phyloP scores from a whole-genome alignment of 2,797 vertebrate species.

The Balearica regulorum region DNA sequence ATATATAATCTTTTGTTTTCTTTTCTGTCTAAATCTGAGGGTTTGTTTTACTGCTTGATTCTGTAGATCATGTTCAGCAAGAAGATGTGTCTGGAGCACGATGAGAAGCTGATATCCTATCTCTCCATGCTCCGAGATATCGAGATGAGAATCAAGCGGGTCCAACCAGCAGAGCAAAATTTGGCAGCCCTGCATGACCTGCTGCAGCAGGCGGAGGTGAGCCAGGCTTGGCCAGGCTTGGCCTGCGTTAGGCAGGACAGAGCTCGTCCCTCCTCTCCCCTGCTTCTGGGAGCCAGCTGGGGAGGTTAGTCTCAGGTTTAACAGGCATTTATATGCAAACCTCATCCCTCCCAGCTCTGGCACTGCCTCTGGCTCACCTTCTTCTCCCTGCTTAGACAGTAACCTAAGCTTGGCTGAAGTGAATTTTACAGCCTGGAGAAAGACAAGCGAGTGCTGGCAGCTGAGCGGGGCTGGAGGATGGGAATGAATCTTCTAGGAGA shows the following conservation, averaged over 20 bases:
- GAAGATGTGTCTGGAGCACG: slow-evolving; percentile 87
- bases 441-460: not conserved
- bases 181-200: slow-evolving; percentile 79
- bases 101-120: slow-evolving; percentile 86
- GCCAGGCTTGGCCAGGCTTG: not conserved
- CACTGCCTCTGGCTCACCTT: not conserved
- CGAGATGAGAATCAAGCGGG: slow-evolving; percentile 87
- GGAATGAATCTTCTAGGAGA: not conserved
- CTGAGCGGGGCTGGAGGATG: not conserved
- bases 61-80: slow-evolving; percentile 72
- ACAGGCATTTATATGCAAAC: not conserved
- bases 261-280: not conserved
- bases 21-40: not conserved
- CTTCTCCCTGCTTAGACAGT: not conserved
- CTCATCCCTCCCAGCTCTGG: not conserved
- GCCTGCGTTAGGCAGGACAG: too few species aligned
- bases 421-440: not conserved
- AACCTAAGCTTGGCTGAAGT: not conserved
- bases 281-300: not conserved
- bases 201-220: slow-evolving; percentile 86
- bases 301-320: not conserved
- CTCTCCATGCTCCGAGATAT: slow-evolving; percentile 88
- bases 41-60: not conserved
- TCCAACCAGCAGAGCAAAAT: slow-evolving; percentile 74
- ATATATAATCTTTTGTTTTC: not conserved